Conservation (phyloP, 37 sponge, comb jelly and placozoan genomes). For the Amphimedon queenslandica region DNA sequence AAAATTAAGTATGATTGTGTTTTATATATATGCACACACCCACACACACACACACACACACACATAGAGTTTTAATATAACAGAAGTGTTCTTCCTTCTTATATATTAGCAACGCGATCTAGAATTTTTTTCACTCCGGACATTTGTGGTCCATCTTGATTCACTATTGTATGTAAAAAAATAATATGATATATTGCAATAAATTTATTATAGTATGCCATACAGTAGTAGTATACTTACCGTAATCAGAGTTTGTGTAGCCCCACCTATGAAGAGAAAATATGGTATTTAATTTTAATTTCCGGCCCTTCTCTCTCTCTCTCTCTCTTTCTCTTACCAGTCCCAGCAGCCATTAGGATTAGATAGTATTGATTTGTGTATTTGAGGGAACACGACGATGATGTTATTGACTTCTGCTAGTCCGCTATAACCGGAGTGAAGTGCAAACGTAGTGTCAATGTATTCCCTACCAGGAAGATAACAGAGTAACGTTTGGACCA, state of each 20-base stretch:
- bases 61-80: not conserved
- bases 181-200: not conserved
- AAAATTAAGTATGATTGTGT: not conserved
- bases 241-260: not conserved
- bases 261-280: not conserved
- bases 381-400: conserved; percentile 81
- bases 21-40: not conserved
- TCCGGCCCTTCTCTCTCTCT: not conserved
- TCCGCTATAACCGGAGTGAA: conserved; percentile 59
- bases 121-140: conserved; percentile 59
- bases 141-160: conserved; percentile 67
- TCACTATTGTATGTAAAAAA: not conserved
- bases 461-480: conserved; percentile 19
- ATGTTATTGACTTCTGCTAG: conserved; percentile 69
- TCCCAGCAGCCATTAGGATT: conserved; percentile 87
- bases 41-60: conserved; percentile 15
- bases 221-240: not conserved
- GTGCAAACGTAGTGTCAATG: conserved; percentile 37
- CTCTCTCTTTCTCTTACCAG: conserved; percentile 44
- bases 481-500: too few relatives aligned
- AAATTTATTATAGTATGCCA: not conserved
- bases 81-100: too few relatives aligned
- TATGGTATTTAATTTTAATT: not conserved
- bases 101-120: conserved; percentile 30
- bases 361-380: conserved; percentile 13